Conservation (phyloP, 2,888 invertebrate genomes). For the Colletes collaris region DNA sequence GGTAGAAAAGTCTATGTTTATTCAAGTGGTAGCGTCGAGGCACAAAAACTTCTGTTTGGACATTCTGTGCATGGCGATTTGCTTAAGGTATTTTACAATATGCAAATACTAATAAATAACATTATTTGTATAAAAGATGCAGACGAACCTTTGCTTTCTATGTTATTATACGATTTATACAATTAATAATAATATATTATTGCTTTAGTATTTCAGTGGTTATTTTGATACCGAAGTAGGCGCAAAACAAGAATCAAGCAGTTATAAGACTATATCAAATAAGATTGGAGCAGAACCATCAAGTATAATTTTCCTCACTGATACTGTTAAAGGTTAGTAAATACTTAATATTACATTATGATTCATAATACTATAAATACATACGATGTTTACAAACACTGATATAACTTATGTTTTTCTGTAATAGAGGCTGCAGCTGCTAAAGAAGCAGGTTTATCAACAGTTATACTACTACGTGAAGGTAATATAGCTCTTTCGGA, state of each 20-base stretch:
- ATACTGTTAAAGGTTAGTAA: slow-evolving; percentile 89
- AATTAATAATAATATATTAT: slow-evolving; percentile 15
- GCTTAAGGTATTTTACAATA: slow-evolving; percentile 82
- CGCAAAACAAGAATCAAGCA: slow-evolving; percentile 89
- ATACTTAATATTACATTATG: background rate
- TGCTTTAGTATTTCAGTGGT: slow-evolving; percentile 86
- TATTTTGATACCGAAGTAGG: slow-evolving; percentile 96
- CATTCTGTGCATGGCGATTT: slow-evolving; percentile 91
- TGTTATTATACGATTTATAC: slow-evolving; percentile 3
- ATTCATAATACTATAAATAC: background rate
- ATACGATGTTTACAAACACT: background rate
- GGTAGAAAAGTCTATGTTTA: slow-evolving; percentile 92
- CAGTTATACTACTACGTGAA: slow-evolving; percentile 89
- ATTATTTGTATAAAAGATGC: background rate
- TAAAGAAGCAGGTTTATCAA: slow-evolving; percentile 88
- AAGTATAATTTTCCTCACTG: slow-evolving; percentile 93
- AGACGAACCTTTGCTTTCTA: background rate
- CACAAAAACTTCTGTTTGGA: slow-evolving; percentile 94
- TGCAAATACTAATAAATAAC: background rate
- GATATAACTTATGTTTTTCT: background rate
- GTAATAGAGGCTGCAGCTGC: slow-evolving; percentile 93
- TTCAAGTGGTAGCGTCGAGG: slow-evolving; percentile 95
- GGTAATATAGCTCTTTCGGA: slow-evolving; percentile 90
- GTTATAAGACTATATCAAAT: slow-evolving; percentile 91
- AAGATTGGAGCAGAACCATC: slow-evolving; percentile 87